Evolutionary conservation across 2,797 vertebrate species (phyloP).

Genomic region (Smutsia temminckii): DNA sequence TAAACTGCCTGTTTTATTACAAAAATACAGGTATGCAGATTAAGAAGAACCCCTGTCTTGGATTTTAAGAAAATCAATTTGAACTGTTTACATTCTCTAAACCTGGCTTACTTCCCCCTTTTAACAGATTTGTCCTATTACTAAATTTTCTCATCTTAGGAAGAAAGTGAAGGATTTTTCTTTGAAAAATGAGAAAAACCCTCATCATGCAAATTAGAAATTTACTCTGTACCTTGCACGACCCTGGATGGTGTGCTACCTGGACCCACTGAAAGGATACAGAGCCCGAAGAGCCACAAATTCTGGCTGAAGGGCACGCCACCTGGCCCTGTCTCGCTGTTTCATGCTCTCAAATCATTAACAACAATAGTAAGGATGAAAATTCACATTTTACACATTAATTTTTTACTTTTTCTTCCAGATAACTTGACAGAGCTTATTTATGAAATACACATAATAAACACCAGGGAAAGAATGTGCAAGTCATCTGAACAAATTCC

Average conservation of each 20-base stretch:
- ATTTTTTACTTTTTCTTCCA: not conserved
- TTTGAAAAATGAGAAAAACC: slow-evolving; percentile 6
- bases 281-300: not conserved
- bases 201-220: not conserved
- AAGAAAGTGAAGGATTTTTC: slow-evolving; percentile 40
- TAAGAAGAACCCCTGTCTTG: slow-evolving; percentile 28
- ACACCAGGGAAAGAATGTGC: not conserved
- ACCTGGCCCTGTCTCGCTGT: not conserved
- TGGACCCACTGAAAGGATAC: not conserved
- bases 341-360: not conserved
- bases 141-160: slow-evolving; percentile 13
- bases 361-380: not conserved
- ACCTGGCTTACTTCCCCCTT: slow-evolving; percentile 45
- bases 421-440: not conserved
- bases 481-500: not conserved
- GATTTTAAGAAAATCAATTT: slow-evolving; percentile 61
- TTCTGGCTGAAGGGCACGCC: not conserved
- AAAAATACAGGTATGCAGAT: slow-evolving; percentile 19
- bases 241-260: not conserved
- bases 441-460: slow-evolving; percentile 23
- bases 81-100: slow-evolving; percentile 52
- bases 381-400: not conserved
- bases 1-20: slow-evolving; percentile 72
- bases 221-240: not conserved
- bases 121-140: slow-evolving; percentile 28